Base-by-base conservation (phyloP, 2,113 vertebrate species). In the Proteles cristata region DNA sequence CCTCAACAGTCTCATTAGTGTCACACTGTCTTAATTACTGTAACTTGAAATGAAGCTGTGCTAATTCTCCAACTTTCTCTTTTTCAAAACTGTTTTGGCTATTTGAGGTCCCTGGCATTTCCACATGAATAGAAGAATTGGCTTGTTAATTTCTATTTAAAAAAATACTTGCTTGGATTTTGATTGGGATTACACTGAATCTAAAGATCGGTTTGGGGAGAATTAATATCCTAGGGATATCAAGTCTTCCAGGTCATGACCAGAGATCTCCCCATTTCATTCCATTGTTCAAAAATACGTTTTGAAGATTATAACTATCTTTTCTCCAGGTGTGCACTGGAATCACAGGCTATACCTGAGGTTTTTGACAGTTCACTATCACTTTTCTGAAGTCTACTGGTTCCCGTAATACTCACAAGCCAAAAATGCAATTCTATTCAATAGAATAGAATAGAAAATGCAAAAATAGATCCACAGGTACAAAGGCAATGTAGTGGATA, bases 391-490 rank as follows among this genome's bases (percentile, higher is more conserved):
- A 97, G 73, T 81, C 71, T 23, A 65, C 69, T 69, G 77, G 35
- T 88, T 84, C 50, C 69, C 25, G 15, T 66, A 96, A 94, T 68
- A 58, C 39, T 39, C 39, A 39, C 39, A 39, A 39, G 39, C 39
- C 39, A 39, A 39, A 39, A 39, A 39, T 39, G 39, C 39, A 39
- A 39, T 39, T 39, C 39, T 39, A 39, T 39, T 39, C 83, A 94
- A 14, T n/a, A 63, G 25, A 95, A 80, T 31, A 88, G 43, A 90
- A 87, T 15, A 77, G 39, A 85, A 96, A 94, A 71, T 82, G 82
- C 61, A 88, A 76, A 97, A 96, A 92, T 55, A 94, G 66, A 90
- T 25, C 50, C 73, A 94, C 85, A 80, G 50, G 55, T 92, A 71
- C 84, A 95, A 92, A 93, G 33, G 76, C 66, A 92, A 86, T 71